phyloP scores from a whole-genome alignment of 2,113 vertebrate genomes.

The Rhodinocichla rosea region DNA sequence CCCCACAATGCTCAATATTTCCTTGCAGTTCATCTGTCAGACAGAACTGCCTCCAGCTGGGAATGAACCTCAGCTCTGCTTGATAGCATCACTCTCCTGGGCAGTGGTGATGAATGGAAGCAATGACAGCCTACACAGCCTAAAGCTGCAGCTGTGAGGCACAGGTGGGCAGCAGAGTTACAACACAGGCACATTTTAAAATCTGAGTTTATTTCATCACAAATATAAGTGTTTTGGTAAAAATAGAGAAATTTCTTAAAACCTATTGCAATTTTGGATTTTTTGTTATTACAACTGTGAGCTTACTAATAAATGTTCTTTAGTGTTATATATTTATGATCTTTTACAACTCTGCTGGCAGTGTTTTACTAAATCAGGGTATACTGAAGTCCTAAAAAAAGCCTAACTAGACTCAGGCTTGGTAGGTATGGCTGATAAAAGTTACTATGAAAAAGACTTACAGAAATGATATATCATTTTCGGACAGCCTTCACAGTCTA shows the following conservation, averaged over 20 bases:
- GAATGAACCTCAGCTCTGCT: neutral
- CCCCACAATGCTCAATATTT: fast-evolving
- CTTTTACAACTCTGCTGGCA: neutral
- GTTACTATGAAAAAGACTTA: neutral
- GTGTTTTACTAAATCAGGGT: neutral
- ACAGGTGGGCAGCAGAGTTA: neutral
- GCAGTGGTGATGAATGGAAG: neutral
- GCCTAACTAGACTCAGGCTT: neutral
- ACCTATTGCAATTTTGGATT: neutral
- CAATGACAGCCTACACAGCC: neutral
- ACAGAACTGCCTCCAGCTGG: neutral
- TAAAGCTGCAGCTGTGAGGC: neutral
- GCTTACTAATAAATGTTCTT: neutral
- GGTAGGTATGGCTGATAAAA: neutral
- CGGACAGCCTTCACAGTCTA: neutral
- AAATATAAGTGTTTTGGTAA: neutral
- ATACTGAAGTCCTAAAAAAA: neutral
- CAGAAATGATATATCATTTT: neutral
- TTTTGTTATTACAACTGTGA: neutral
- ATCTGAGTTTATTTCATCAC: neutral
- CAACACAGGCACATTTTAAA: neutral
- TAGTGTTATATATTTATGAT: neutral
- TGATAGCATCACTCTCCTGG: neutral
- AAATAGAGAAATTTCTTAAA: neutral
- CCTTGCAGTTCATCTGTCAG: neutral